Evolutionary conservation across 2,797 vertebrate genomes (phyloP).

Genomic region (Mus minutoides): DNA sequence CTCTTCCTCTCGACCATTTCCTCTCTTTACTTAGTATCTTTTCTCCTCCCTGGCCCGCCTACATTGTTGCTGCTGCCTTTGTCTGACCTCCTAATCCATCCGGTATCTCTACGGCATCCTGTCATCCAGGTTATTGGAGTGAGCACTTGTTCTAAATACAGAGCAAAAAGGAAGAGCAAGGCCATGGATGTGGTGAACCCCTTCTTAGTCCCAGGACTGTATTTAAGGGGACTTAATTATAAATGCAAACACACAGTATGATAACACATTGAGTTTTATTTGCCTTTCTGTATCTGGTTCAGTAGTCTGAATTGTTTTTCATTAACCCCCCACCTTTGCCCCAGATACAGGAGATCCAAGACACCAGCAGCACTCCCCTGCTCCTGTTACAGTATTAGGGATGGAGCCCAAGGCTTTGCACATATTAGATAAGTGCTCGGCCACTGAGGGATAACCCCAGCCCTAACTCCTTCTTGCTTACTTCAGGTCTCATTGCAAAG

Average conservation of each 20-base stretch:
- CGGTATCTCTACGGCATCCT: neutral
- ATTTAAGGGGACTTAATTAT: slow-evolving; percentile 19
- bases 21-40: slow-evolving; percentile 31
- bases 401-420: neutral
- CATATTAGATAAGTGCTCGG: neutral
- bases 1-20: slow-evolving; percentile 40
- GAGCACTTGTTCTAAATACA: slow-evolving; percentile 17
- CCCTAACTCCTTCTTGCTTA: slow-evolving; percentile 15
- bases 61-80: neutral
- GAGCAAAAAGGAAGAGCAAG: slow-evolving; percentile 39
- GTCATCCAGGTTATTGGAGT: neutral
- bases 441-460: neutral
- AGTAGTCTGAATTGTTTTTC: slow-evolving; percentile 11
- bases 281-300: slow-evolving; percentile 45
- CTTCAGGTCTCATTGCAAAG: neutral
- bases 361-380: neutral
- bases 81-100: neutral
- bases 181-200: slow-evolving; percentile 6
- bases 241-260: slow-evolving; percentile 41
- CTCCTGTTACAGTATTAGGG: neutral
- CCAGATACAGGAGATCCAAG: neutral
- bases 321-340: neutral
- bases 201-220: neutral
- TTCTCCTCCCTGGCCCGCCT: neutral
- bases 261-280: slow-evolving; percentile 72